Evolutionary conservation across 2,797 vertebrate genomes (phyloP), one percentile per base, ranked within the genome.

Genomic region (Manis crassicaudata): DNA sequence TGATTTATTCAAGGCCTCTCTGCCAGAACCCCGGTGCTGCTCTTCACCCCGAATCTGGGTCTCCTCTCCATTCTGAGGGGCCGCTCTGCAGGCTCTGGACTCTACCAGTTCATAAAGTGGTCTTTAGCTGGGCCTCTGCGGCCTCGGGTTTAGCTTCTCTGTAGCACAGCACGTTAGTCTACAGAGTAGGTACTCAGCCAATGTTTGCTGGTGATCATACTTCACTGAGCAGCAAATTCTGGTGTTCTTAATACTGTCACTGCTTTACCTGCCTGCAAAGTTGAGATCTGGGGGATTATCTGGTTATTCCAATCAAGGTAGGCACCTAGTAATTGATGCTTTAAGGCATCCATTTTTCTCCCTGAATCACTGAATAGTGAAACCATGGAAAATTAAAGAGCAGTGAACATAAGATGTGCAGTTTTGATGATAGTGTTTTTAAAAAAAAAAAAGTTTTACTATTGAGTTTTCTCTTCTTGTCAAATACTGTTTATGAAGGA

Each of bases 381-480:
- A 89, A 67, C 75, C 10, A 23, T 86, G 63, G 72, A 90, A 95
- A 90, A 94, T 65, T 72, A 89, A 95, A 40, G 6, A 82, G 32
- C 63, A 80, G 32, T n/a, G 65, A 88, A 50, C 40, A 58, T 43
- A 92, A 46, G 23, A 65, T 32, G 37, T 80, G n/a, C 37, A n/a
- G 94, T 37, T 87, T 63, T 95, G 43, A 89, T 82, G 67, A 50
- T 27, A 68, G 63, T 50, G 27, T 50, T 91, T 88, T 90, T 65
- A 2, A 9, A n/a, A 76, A 75, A 35, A 35, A 77, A 16, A 68
- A 88, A 77, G 5, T 11, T 94, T 86, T 83, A 52, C 10, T 10
- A 29, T 18, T 85, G 63, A 70, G 23, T 40, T 68, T 75, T 77
- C 43, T 93, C 77, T 32, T 43, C 63, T 88, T 86, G 50, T 62